These are phyloP conservation scores for Drosophila santomea DNA, from an alignment of 1,140 invertebrate species.

Conservation along the genomic window DNA sequence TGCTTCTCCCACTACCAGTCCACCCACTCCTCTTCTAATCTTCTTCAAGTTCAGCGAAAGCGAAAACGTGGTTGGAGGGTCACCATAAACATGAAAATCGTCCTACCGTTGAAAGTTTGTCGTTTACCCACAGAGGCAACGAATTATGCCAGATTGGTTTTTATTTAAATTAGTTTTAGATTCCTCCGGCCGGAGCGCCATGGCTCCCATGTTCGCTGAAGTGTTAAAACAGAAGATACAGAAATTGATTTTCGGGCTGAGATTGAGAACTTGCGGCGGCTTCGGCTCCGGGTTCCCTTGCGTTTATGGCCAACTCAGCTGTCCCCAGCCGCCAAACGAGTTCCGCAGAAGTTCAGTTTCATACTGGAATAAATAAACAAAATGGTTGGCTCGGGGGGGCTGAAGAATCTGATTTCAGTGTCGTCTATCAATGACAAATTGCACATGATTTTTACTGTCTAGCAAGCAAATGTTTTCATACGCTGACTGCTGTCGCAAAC, in stretches of 20 bases:
- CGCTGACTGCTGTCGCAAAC: slow-evolving; percentile 27
- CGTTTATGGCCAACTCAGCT: slow-evolving; percentile 64
- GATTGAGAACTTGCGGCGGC: slow-evolving; percentile 19
- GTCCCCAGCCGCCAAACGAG: slow-evolving; percentile 37
- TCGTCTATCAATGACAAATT: slow-evolving; percentile 72
- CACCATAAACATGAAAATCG: slow-evolving; percentile 73
- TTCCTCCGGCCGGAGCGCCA: slow-evolving; percentile 27
- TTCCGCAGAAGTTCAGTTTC: slow-evolving; percentile 54
- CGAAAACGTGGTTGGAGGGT: slow-evolving; percentile 43
- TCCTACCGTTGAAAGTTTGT: slow-evolving; percentile 60
- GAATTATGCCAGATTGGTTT: slow-evolving; percentile 80
- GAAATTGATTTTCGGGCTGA: slow-evolving; percentile 65
- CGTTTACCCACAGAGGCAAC: slow-evolving; percentile 30
- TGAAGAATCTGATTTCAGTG: slow-evolving; percentile 54
- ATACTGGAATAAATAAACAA: slow-evolving; percentile 51
- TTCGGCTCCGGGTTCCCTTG: slow-evolving; percentile 17
- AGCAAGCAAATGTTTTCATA: slow-evolving; percentile 41
- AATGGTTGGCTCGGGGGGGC: slow-evolving; percentile 15
- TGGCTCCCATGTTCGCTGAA: slow-evolving; percentile 55
- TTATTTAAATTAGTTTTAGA: slow-evolving; percentile 82
- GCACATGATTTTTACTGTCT: slow-evolving; percentile 50
- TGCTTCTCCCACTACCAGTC: neutral
- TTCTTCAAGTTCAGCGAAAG: slow-evolving; percentile 71
- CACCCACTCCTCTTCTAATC: slow-evolving; percentile 11
- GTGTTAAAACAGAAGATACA: slow-evolving; percentile 68